Evolutionary conservation across 2,113 vertebrate genomes (phyloP).

Genomic region (Pseudopodoces humilis): DNA sequence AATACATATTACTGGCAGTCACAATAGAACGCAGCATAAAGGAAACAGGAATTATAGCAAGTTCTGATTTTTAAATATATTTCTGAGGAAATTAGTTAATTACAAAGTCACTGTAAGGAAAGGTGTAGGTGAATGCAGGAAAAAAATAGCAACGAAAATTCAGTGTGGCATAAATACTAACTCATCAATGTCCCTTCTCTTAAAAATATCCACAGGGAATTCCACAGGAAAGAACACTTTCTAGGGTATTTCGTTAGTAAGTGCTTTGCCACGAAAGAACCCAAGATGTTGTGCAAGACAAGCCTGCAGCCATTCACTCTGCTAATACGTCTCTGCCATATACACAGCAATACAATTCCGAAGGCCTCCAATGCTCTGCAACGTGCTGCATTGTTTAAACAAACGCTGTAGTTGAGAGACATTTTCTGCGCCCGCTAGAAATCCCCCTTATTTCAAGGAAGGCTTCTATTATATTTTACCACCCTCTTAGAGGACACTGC

Average conservation of each 20-base stretch:
- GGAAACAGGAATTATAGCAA: background rate
- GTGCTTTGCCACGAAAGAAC: background rate
- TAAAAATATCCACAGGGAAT: background rate
- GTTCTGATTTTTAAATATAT: background rate
- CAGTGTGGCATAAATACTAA: background rate
- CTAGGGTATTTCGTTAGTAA: background rate
- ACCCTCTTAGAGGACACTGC: background rate
- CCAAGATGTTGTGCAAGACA: background rate
- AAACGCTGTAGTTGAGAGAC: background rate
- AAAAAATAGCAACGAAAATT: background rate
- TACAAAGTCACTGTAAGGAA: background rate
- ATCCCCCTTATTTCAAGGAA: background rate
- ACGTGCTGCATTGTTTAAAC: slow-evolving; percentile 43
- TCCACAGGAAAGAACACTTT: background rate
- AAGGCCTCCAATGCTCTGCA: slow-evolving; percentile 27
- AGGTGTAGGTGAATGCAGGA: background rate
- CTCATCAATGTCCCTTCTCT: background rate
- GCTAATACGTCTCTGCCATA: background rate
- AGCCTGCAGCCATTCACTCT: background rate
- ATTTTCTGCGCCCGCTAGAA: background rate
- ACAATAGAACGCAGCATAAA: background rate
- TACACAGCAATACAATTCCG: background rate
- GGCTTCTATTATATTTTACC: background rate
- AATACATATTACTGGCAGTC: background rate
- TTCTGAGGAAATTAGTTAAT: background rate